Conservation (phyloP, 2,888 invertebrate species). For the Spicauda simplicius region DNA sequence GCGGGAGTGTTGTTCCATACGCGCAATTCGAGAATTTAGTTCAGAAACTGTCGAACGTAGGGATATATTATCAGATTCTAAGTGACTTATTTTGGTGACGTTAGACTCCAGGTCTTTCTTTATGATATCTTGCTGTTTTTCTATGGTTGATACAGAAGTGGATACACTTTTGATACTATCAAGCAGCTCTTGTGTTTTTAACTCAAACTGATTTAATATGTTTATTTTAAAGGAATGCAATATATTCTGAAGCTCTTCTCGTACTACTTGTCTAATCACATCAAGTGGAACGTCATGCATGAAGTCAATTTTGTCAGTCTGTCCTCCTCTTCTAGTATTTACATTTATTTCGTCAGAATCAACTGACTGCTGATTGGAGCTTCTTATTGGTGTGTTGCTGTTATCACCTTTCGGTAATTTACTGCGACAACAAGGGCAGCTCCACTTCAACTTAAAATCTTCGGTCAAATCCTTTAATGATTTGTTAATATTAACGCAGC, state of each 20-base stretch:
- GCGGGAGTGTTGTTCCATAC: constrained; percentile 41
- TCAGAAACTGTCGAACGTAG: constrained; percentile 33
- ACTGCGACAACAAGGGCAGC: constrained; percentile 24
- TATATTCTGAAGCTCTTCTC: constrained; percentile 16
- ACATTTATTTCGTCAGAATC: neutral
- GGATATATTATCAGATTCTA: constrained; percentile 31
- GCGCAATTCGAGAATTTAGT: constrained; percentile 30
- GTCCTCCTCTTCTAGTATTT: neutral
- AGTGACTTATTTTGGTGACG: constrained; percentile 12
- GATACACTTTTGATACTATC: constrained; percentile 22
- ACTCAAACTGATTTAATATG: constrained; percentile 18
- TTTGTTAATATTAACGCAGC: constrained; percentile 17
- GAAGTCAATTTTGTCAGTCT: neutral
- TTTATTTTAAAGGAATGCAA: constrained; percentile 6
- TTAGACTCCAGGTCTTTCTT: neutral
- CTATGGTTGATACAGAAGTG: constrained; percentile 6
- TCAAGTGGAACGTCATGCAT: constrained; percentile 1
- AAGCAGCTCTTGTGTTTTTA: constrained; percentile 14
- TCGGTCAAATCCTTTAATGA: constrained; percentile 12
- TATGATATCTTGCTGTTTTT: constrained; percentile 25
- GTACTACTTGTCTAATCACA: constrained; percentile 15
- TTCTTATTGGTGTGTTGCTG: constrained; percentile 14
- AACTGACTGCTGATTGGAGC: neutral
- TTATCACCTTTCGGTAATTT: constrained; percentile 22
- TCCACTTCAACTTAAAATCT: constrained; percentile 19